A percentile compares a stretch with the other conserved stretches of the same genome.
Evolutionary conservation across 2,797 vertebrate genomes (phyloP).

Genomic region (Gymnoscopelus braueri): DNA sequence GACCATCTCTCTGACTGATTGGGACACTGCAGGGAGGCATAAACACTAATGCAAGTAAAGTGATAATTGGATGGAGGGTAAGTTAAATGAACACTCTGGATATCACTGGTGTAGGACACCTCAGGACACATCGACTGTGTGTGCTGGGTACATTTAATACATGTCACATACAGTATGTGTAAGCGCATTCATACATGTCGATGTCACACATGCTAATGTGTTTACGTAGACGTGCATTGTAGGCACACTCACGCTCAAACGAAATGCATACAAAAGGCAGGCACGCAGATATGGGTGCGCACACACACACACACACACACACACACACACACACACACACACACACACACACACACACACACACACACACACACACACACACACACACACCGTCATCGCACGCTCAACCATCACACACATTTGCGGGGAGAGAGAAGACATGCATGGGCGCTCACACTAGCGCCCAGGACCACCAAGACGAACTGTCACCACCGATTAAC

Average conservation of each 20-base stretch:
- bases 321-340: neutral
- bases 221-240: neutral
- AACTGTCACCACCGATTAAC: constrained; percentile 63
- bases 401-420: neutral
- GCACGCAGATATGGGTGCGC: constrained; percentile 14
- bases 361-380: neutral
- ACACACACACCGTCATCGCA: neutral
- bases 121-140: too few relatives aligned
- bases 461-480: constrained; percentile 42
- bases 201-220: too few relatives aligned
- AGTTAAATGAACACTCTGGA: too few relatives aligned
- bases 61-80: too few relatives aligned
- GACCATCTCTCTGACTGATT: too few relatives aligned
- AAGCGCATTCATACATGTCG: too few relatives aligned
- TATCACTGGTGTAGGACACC: too few relatives aligned
- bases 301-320: neutral
- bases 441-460: constrained; percentile 43
- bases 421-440: constrained; percentile 25
- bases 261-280: neutral
- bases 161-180: too few relatives aligned
- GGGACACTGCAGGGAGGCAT: too few relatives aligned
- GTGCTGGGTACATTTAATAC: too few relatives aligned
- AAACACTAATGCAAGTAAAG: too few relatives aligned
- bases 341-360: neutral
- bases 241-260: constrained; percentile 21